phyloP scores from a whole-genome alignment of 2,888 invertebrate genomes.

The Scaptomyza cyrtandrae region DNA sequence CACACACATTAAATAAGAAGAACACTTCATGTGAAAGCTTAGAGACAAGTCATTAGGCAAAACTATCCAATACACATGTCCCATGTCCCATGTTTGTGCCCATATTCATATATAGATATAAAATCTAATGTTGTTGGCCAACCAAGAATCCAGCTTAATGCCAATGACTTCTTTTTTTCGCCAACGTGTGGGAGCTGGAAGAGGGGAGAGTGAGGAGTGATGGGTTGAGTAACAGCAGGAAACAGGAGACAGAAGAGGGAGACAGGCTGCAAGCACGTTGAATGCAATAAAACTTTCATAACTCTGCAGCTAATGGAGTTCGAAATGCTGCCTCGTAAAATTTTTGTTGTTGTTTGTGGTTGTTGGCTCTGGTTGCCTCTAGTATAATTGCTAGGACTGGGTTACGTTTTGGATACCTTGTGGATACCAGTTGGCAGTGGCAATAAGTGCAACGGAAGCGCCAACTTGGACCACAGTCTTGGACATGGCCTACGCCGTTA shows the following conservation, averaged over 20 bases:
- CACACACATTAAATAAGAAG: conserved; percentile 12
- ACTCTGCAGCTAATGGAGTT: conserved; percentile 78
- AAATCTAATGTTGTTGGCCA: conserved; percentile 21
- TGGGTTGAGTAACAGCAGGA: conserved; percentile 3
- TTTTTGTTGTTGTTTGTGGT: conserved; percentile 52
- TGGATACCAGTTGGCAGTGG: conserved; percentile 28
- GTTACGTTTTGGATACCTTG: conserved; percentile 39
- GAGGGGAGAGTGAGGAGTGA: background rate
- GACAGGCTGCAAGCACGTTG: conserved; percentile 49
- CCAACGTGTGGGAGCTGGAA: conserved; percentile 10
- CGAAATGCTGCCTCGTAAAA: conserved; percentile 77
- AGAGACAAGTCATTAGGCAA: conserved; percentile 62
- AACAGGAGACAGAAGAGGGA: conserved; percentile 35
- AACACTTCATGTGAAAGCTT: conserved; percentile 52
- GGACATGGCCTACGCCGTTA: conserved; percentile 50
- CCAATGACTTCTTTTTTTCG: conserved; percentile 64
- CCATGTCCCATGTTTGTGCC: conserved; percentile 38
- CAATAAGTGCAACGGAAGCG: conserved; percentile 67
- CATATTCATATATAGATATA: conserved; percentile 37
- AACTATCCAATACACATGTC: conserved; percentile 55
- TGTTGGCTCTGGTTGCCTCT: conserved; percentile 30
- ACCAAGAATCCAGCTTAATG: conserved; percentile 48
- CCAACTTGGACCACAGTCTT: conserved; percentile 61
- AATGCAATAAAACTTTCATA: conserved; percentile 78
- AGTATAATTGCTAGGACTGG: conserved; percentile 71